These are phyloP conservation scores for Nebria brevicollis DNA, from an alignment of 2,888 invertebrate species.

Conservation along the genomic window DNA sequence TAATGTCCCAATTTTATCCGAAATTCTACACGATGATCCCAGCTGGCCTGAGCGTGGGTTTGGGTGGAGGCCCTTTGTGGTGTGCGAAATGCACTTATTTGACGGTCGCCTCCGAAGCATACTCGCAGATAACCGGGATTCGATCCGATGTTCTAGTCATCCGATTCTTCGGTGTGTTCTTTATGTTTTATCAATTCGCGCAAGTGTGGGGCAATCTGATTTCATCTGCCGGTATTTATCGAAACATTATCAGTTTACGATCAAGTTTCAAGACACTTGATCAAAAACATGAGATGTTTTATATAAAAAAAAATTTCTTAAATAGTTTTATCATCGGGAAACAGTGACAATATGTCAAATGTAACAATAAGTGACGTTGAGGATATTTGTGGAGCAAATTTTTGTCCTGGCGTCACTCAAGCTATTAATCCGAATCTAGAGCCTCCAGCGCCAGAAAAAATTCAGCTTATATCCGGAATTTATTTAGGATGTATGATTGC, in stretches of 20 bases:
- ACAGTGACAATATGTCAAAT: conserved; percentile 30
- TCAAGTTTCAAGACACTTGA: background rate
- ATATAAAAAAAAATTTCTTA: background rate
- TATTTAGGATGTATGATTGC: conserved; percentile 82
- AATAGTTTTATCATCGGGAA: conserved; percentile 60
- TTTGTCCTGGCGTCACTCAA: conserved; percentile 71
- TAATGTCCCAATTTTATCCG: conserved; percentile 90
- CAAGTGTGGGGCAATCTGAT: conserved; percentile 95
- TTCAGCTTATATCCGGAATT: conserved; percentile 82
- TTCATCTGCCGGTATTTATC: conserved; percentile 77
- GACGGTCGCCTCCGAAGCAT: conserved; percentile 83
- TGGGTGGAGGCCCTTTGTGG: conserved; percentile 94
- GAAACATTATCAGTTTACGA: background rate
- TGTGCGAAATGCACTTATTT: conserved; percentile 95
- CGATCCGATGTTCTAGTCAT: conserved; percentile 83
- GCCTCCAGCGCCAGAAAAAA: conserved; percentile 77
- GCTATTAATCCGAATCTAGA: conserved; percentile 75
- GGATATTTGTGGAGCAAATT: conserved; percentile 78
- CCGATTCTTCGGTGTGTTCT: conserved; percentile 94
- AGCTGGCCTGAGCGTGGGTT: conserved; percentile 82
- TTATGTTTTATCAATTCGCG: conserved; percentile 96
- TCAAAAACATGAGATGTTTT: background rate
- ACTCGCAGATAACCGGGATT: conserved; percentile 76
- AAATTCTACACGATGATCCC: conserved; percentile 85
- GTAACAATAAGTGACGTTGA: conserved; percentile 61